A percentile compares a stretch with the other conserved stretches of the same genome.
Evolutionary conservation across 2,113 vertebrate genomes (phyloP).

Genomic region (Callipepla californica): DNA sequence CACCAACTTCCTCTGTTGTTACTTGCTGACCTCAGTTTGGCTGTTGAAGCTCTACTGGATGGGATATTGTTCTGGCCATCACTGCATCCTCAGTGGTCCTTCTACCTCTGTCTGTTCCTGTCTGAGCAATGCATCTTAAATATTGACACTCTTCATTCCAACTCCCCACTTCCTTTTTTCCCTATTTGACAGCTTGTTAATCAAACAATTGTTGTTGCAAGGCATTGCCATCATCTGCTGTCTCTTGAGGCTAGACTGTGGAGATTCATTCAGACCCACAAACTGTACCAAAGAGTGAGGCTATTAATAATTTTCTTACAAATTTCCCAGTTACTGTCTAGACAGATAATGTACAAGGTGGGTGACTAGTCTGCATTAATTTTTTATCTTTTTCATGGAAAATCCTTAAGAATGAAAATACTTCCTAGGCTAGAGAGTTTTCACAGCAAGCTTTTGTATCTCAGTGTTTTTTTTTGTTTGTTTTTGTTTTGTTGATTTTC

Average conservation of each 20-base stretch:
- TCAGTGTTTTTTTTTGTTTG: neutral
- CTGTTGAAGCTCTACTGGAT: neutral
- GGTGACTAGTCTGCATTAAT: neutral
- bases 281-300: neutral
- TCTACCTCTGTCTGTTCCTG: neutral
- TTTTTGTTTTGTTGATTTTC: neutral
- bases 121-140: neutral
- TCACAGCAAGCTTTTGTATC: neutral
- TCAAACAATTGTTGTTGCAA: slow-evolving; percentile 15
- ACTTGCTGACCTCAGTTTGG: neutral
- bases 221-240: neutral
- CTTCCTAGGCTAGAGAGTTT: neutral
- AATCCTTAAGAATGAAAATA: neutral
- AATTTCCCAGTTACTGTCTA: slow-evolving; percentile 1
- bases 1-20: neutral
- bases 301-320: slow-evolving; percentile 42
- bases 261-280: neutral
- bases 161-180: neutral
- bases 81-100: fast-evolving
- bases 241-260: slow-evolving; percentile 29
- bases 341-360: neutral
- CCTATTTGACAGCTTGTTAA: neutral
- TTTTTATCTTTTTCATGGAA: neutral
- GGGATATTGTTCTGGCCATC: neutral
- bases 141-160: neutral